A percentile compares a stretch with the other conserved stretches of the same genome.
Evolutionary conservation across 2,113 vertebrate species (phyloP).

Genomic region (Chamaetylas fuelleborni): DNA sequence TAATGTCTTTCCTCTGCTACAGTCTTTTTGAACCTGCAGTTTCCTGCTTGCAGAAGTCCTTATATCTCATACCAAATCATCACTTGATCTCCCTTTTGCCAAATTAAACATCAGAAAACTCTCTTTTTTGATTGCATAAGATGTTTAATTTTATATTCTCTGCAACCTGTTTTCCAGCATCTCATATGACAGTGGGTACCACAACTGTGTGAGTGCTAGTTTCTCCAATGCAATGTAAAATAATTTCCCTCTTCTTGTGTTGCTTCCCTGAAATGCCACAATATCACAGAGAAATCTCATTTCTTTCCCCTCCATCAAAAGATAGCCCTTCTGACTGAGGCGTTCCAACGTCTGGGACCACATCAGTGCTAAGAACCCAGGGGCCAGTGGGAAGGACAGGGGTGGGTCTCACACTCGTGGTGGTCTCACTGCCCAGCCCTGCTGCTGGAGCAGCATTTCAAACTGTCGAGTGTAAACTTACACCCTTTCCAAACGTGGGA

Average conservation of each 20-base stretch:
- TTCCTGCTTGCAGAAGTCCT: background rate
- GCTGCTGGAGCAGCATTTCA: background rate
- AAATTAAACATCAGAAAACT: background rate
- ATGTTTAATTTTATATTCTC: background rate
- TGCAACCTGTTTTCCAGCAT: background rate
- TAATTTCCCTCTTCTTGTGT: background rate
- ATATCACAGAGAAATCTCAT: background rate
- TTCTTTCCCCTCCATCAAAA: background rate
- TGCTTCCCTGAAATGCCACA: background rate
- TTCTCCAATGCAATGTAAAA: background rate
- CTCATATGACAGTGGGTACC: background rate
- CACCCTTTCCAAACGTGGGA: background rate
- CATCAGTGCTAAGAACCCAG: background rate
- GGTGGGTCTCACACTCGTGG: fast-evolving
- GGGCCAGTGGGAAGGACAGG: background rate
- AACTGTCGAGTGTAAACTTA: background rate
- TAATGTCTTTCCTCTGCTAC: background rate
- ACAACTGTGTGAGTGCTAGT: background rate
- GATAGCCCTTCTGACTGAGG: background rate
- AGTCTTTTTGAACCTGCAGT: background rate
- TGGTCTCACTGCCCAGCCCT: background rate
- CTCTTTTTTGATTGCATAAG: background rate
- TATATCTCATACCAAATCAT: background rate
- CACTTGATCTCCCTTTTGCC: background rate
- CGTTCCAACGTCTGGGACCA: background rate